Evolutionary conservation across 2,888 invertebrate species (phyloP), one percentile per base, ranked within the genome.

Genomic region (Melieria picta): DNA sequence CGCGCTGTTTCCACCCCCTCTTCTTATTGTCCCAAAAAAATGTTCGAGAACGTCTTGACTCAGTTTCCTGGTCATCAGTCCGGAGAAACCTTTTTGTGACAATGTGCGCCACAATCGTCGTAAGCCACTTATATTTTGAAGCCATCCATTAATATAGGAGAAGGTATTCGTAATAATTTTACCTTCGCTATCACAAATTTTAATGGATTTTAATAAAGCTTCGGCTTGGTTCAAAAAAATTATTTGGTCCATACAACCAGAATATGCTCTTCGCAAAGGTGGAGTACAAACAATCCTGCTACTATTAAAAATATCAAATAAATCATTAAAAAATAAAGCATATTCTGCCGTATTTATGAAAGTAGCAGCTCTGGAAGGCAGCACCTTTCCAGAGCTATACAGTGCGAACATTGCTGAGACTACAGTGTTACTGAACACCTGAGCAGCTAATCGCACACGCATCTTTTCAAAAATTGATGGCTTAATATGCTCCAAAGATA

Each of bases 401-500:
- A 52, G n/a, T 16, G 52, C 45, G n/a, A 63, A 9, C 63, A 63
- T 66, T 47, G 11, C 65, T 3, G 46, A 57, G 13, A 47, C 55
- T 30, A 67, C 67, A 1, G 58, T 64, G 4, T 65, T 58, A 6
- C 72, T 58, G 3, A 65, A 45, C 4, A 68, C 43, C 47, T 72
- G 72, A 7, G 57, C 10, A 5, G 62, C 65, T 58, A 68, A 50
- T 45, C n/a, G 58, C 43, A 72, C 66, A 16, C 52, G 55, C 63
- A 72, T 69, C n/a, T 57, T 65, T 55, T 72, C 65, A 57, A 69
- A 72, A 30, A 61, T 69, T 16, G 64, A 61, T 0, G 69, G 61
- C 9, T 64, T 46, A 16, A 72, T 72, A 48, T 72, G 65, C 4
- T 60, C 61, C 30, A 43, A 56, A 10, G 43, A 60, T 47, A 69